Conservation (phyloP, 1,140 invertebrate species). For the Papilio xuthus region DNA sequence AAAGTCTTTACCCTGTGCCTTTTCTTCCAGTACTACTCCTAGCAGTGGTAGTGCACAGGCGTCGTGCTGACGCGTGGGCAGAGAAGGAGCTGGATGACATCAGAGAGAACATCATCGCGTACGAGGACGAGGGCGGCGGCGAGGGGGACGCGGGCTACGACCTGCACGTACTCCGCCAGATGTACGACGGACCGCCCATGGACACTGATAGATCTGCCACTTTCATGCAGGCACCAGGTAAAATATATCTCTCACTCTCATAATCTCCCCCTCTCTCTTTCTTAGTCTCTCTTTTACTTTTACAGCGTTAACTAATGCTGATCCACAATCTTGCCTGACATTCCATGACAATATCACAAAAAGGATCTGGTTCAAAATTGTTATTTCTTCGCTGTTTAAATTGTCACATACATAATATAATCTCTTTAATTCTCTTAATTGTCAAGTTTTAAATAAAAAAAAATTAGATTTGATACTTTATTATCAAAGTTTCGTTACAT, state of each 20-base stretch:
- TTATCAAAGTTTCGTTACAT: not conserved
- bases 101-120: conserved; percentile 97
- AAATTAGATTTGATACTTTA: not conserved
- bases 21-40: conserved; percentile 88
- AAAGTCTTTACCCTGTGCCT: not conserved
- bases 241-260: not conserved
- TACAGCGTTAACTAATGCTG: no score
- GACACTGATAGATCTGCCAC: conserved; percentile 70
- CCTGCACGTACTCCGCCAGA: conserved; percentile 91
- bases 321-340: no score
- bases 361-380: no score
- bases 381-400: no score
- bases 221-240: conserved; percentile 72
- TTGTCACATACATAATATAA: no score
- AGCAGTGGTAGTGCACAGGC: conserved; percentile 92
- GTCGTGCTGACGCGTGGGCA: conserved; percentile 91
- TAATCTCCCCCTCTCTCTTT: not conserved
- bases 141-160: conserved; percentile 98
- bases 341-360: no score
- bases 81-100: conserved; percentile 97
- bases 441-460: no score
- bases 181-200: conserved; percentile 84
- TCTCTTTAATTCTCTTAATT: no score
- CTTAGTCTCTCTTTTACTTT: not conserved
- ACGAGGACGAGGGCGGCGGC: conserved; percentile 98